Conservation (phyloP, 2,797 vertebrate genomes). For the Pelobates cultripes region DNA sequence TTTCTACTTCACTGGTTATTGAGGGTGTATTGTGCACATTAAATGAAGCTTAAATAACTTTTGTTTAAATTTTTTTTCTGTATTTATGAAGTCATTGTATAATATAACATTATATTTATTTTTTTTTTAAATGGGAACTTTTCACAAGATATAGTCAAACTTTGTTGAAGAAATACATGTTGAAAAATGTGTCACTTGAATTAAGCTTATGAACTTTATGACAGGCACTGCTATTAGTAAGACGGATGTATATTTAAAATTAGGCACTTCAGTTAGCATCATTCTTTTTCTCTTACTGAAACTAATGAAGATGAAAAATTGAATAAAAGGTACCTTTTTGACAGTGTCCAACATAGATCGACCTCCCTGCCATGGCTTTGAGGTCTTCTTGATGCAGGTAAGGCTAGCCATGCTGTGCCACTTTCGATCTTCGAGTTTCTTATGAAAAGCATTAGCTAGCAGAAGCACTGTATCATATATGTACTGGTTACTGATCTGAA, state of each 20-base stretch:
- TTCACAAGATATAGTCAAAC: constrained; percentile 25
- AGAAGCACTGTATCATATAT: constrained; percentile 94
- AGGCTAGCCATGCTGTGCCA: constrained; percentile 99
- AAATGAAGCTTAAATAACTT: neutral
- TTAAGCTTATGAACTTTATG: constrained; percentile 39
- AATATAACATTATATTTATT: no score
- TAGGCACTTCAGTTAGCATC: neutral
- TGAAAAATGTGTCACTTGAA: constrained; percentile 33
- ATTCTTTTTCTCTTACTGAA: neutral
- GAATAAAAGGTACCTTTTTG: constrained; percentile 83
- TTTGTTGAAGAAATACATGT: constrained; percentile 28
- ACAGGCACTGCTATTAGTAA: constrained; percentile 15
- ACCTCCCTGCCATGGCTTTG: constrained; percentile 98
- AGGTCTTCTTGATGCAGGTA: constrained; percentile 94
- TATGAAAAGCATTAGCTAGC: constrained; percentile 95
- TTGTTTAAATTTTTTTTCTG: neutral
- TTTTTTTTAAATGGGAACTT: no score
- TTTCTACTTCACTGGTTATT: neutral
- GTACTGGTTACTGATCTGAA: constrained; percentile 95
- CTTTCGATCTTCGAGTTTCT: constrained; percentile 96
- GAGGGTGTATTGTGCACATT: neutral
- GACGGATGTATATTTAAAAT: constrained; percentile 16
- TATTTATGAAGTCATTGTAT: neutral
- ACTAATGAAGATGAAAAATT: neutral
- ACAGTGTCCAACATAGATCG: constrained; percentile 97